Base-by-base conservation (phyloP, 2,113 vertebrate species). In the Pseudonaja textilis region DNA sequence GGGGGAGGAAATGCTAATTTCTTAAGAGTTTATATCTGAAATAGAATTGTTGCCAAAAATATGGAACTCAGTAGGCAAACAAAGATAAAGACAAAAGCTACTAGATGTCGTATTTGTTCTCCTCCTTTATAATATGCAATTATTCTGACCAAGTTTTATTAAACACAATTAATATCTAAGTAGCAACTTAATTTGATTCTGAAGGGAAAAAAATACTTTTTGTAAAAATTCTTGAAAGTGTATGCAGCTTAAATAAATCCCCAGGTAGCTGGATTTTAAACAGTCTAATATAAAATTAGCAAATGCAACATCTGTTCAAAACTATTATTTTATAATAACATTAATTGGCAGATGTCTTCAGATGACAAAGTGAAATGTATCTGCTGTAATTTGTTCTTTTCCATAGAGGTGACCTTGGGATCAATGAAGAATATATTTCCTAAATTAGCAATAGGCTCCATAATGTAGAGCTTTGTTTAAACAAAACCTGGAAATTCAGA, bases 291-390 rank as follows among this genome's bases (percentile, higher is more conserved):
- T 95, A 98, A 97, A 97, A 96, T 96, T 96, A 97, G 94, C 95
- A 97, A 98, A 97, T 95, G 94, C 97, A 98, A 97, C 97, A 98
- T 97, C 97, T 98, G 96, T 95, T 97, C 96, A 95, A 96, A 64
- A 91, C 96, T 95, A 96, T 97, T 97, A 98, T 98, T 98, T 97
- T 97, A 96, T 97, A 98, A 97, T 97, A 96, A 95, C 92, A 96
- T 98, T 98, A 97, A 97, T 97, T 97, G 96, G 94, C 96, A 97
- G 96, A 96, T 97, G 96, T 97, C 96, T 97, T 97, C 93, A 96
- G 94, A 96, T 96, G 96, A 95, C 93, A 96, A 96, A 96, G 85
- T 91, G 95, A 96, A 94, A 90, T 54, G 0, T 95, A 95, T 92
- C 47, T 87, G 29, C 92, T 96, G 57, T 95, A 95, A 94, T 94